Conservation (phyloP, 2,888 invertebrate genomes). For the Tetropium fuscum region DNA sequence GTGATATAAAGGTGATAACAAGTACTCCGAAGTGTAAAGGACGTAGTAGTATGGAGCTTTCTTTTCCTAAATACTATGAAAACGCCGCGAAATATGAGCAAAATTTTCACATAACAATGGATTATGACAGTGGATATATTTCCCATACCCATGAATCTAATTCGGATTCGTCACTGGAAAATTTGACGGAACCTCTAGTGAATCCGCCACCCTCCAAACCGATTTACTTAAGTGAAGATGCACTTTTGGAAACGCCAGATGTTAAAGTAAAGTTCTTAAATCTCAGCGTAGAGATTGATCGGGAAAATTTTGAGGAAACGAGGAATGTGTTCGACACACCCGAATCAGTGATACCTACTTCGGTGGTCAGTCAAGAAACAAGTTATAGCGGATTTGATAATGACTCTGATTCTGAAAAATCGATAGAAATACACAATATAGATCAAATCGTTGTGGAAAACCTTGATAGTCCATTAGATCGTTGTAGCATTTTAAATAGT, state of each 20-base stretch:
- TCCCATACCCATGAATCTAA: constrained; percentile 61
- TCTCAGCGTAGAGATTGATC: constrained; percentile 34
- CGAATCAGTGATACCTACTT: constrained; percentile 38
- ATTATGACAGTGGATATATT: constrained; percentile 63
- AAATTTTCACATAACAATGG: constrained; percentile 46
- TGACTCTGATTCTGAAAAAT: constrained; percentile 21
- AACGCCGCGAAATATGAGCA: neutral
- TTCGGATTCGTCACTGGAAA: constrained; percentile 48
- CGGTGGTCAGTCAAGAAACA: constrained; percentile 29
- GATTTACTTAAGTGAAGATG: constrained; percentile 60
- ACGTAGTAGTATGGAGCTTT: constrained; percentile 25
- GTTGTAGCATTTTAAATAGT: no score
- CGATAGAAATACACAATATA: constrained; percentile 22
- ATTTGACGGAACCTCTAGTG: constrained; percentile 17
- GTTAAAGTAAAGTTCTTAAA: constrained; percentile 24
- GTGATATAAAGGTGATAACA: constrained; percentile 1
- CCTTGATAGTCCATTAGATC: neutral
- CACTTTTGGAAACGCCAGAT: constrained; percentile 59
- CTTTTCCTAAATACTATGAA: constrained; percentile 9
- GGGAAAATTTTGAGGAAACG: constrained; percentile 43
- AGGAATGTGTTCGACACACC: constrained; percentile 42
- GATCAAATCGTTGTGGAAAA: constrained; percentile 27
- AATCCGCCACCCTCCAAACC: constrained; percentile 39
- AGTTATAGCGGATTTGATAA: constrained; percentile 34
- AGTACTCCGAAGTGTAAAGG: constrained; percentile 13